These are phyloP conservation scores for Nemotelus pantherinus DNA, from an alignment of 2,888 invertebrate genomes.

Conservation along the genomic window DNA sequence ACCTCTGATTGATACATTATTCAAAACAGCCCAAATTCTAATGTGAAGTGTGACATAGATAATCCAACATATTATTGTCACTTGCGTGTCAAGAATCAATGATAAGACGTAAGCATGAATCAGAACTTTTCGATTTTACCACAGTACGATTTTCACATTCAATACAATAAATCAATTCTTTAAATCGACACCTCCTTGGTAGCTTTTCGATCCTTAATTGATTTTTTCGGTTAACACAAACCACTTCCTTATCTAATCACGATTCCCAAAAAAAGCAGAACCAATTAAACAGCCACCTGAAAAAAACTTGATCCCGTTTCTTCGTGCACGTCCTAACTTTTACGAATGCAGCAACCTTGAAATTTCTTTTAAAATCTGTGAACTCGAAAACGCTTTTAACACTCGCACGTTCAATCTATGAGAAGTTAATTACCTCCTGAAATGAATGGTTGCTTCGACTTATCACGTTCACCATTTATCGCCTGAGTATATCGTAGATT, in stretches of 20 bases:
- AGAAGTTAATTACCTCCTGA: conserved; percentile 31
- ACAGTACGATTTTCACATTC: too few species aligned
- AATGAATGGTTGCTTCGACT: conserved; percentile 36
- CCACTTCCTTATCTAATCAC: conserved; percentile 30
- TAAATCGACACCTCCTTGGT: too few species aligned
- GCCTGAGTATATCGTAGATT: conserved; percentile 30
- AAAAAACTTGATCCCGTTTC: background rate
- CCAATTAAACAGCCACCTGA: too few species aligned
- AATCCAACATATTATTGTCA: too few species aligned
- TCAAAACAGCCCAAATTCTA: too few species aligned
- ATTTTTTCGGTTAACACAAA: conserved; percentile 28
- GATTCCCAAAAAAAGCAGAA: background rate
- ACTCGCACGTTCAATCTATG: conserved; percentile 1
- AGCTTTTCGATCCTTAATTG: conserved; percentile 11
- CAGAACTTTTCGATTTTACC: too few species aligned
- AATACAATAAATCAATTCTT: too few species aligned
- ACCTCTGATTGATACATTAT: too few species aligned
- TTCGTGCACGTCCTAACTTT: background rate
- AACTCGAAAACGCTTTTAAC: conserved; percentile 42
- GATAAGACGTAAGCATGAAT: too few species aligned
- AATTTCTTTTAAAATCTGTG: conserved; percentile 25
- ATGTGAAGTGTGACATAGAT: too few species aligned
- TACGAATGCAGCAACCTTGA: conserved; percentile 3
- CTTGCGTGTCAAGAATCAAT: too few species aligned
- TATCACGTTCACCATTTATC: conserved; percentile 34